phyloP scores from a whole-genome alignment of 1,140 invertebrate genomes.

The Nephila pilipes region DNA sequence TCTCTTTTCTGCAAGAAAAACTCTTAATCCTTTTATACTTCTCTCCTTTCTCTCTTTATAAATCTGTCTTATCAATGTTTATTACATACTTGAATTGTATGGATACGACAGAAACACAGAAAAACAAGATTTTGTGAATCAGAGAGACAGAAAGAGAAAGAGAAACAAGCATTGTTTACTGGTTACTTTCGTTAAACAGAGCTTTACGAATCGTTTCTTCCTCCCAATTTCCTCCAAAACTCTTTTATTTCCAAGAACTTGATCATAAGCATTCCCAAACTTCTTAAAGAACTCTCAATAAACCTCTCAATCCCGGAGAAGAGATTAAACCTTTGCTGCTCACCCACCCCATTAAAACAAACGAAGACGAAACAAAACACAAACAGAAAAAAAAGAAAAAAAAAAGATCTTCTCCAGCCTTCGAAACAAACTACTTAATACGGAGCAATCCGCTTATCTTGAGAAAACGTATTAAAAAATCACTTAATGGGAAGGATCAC shows the following conservation, averaged over 20 bases:
- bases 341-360: conserved; percentile 46
- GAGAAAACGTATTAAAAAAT: conserved; percentile 49
- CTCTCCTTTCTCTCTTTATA: neutral
- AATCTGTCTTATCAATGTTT: conserved; percentile 22
- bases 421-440: conserved; percentile 29
- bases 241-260: conserved; percentile 18
- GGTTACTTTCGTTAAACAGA: neutral
- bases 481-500: conserved; percentile 33
- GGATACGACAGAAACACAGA: neutral
- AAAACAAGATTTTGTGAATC: conserved; percentile 20
- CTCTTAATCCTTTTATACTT: conserved; percentile 15
- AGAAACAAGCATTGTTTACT: neutral
- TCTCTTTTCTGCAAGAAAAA: neutral
- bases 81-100: neutral
- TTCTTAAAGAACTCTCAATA: conserved; percentile 31
- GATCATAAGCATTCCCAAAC: conserved; percentile 43
- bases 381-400: too few species aligned
- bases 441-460: neutral
- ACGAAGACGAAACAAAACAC: neutral
- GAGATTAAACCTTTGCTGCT: conserved; percentile 24
- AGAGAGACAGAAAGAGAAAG: neutral
- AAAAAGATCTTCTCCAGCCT: neutral
- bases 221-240: neutral
- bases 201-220: neutral
- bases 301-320: conserved; percentile 31